Evolutionary conservation across 2,797 vertebrate species (phyloP), one percentile per base, ranked within the genome.

Genomic region (Melanotaenia trifasciata): DNA sequence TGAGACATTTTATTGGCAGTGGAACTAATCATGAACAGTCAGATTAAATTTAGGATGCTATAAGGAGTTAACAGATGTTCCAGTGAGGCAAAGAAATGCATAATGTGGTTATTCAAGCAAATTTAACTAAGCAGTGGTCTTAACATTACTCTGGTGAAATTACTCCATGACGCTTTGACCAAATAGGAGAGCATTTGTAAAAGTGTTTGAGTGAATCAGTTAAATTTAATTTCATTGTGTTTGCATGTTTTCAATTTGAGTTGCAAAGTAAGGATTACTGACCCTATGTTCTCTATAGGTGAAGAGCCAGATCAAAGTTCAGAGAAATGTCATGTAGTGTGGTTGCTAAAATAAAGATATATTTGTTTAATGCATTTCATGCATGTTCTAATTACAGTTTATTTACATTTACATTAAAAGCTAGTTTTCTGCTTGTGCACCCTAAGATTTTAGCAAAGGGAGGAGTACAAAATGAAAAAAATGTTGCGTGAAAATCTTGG

Each of bases 401-500:
- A 65, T 71, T 60, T 77, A 66, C 67, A 58, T 78, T 50, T 45
- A 33, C 58, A 38, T 77, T 75, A 53, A 57, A 30, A 70, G 58
- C 20, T 38, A 65, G 68, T 79, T 74, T 18, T 26, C 32, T 26
- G 35, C 33, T 32, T 22, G 72, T 70, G 47, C 65, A 40, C 43
- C n/a, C 10, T 65, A 33, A 45, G 57, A 18, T 80, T 85, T 81
- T 71, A 78, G 74, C 76, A 53, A 66, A 73, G 62, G 60, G 58
- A 58, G 59, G 61, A 75, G 63, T 28, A 56, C 54, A 68, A 79
- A n/a, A 56, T 54, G 45, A 65, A 65, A 32, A 67, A 65, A 72
- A 71, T 62, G 43, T 74, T 87, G 78, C 81, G 73, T 74, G 64
- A 79, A 84, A 83, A 85, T 83, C 79, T 85, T 87, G 75, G 77